A percentile compares a stretch with the other conserved stretches of the same genome.
Evolutionary conservation across 2,113 vertebrate genomes (phyloP).

Genomic region (Puntigrus tetrazona): DNA sequence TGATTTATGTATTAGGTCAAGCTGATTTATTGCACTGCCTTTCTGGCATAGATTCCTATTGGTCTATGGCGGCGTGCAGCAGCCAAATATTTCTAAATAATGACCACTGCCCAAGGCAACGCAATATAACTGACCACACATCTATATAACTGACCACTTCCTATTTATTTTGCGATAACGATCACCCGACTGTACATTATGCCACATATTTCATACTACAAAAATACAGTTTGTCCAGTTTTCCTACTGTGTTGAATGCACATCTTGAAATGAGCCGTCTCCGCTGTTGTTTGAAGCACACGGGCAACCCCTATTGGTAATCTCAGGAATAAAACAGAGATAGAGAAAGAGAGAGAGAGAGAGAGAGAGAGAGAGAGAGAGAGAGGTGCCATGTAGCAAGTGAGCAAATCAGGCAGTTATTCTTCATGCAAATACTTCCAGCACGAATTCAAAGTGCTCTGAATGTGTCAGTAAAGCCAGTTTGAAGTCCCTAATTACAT

Average conservation of each 20-base stretch:
- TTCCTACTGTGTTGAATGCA: slow-evolving; percentile 50
- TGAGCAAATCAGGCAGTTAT: slow-evolving; percentile 59
- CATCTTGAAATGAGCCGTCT: slow-evolving; percentile 5
- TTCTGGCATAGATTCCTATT: not conserved
- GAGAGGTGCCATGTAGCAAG: not conserved
- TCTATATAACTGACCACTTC: not conserved
- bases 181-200: not conserved
- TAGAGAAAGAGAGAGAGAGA: slow-evolving; percentile 48
- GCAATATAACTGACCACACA: not conserved
- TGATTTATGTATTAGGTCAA: slow-evolving; percentile 5
- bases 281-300: slow-evolving; percentile 59
- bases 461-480: slow-evolving; percentile 58
- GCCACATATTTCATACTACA: not conserved
- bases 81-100: slow-evolving; percentile 4
- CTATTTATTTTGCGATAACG: not conserved
- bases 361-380: slow-evolving; percentile 23
- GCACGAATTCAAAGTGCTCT: slow-evolving; percentile 44
- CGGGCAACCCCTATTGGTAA: slow-evolving; percentile 72
- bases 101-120: not conserved
- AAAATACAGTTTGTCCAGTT: slow-evolving; percentile 8
- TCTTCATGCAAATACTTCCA: slow-evolving; percentile 65
- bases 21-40: not conserved
- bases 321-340: slow-evolving; percentile 52
- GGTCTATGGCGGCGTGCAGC: not conserved
- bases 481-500: slow-evolving; percentile 69